Conservation (phyloP, 2,888 invertebrate species). For the Acronicta aceris region DNA sequence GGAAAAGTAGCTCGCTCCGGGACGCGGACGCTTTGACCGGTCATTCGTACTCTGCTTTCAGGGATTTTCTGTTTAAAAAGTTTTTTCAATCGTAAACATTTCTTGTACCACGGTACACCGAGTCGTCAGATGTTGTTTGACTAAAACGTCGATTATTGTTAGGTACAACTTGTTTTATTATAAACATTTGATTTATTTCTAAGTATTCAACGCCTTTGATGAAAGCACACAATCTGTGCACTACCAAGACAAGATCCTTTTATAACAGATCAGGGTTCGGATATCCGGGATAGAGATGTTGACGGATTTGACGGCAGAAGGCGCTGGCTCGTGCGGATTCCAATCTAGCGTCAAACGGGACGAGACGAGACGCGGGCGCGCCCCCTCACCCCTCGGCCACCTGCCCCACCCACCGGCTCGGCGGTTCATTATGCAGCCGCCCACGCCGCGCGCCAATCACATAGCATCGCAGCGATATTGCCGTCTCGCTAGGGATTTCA, state of each 20-base stretch:
- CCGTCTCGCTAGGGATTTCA: slow-evolving; percentile 81
- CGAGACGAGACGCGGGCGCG: slow-evolving; percentile 58
- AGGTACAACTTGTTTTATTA: slow-evolving; percentile 16
- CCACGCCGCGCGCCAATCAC: slow-evolving; percentile 86
- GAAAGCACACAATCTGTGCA: slow-evolving; percentile 20
- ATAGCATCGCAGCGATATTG: slow-evolving; percentile 84
- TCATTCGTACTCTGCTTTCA: slow-evolving; percentile 66
- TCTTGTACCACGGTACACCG: slow-evolving; percentile 40
- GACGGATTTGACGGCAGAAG: slow-evolving; percentile 75
- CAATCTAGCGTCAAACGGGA: slow-evolving; percentile 76
- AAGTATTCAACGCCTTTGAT: slow-evolving; percentile 17
- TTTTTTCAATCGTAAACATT: slow-evolving; percentile 55
- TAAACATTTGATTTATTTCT: slow-evolving; percentile 9
- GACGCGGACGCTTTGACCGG: slow-evolving; percentile 73
- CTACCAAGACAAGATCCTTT: slow-evolving; percentile 39
- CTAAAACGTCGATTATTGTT: slow-evolving; percentile 17
- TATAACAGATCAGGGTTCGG: slow-evolving; percentile 56
- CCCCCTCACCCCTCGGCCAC: slow-evolving; percentile 51
- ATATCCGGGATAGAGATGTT: slow-evolving; percentile 68
- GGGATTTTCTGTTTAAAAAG: slow-evolving; percentile 61
- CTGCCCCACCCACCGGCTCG: slow-evolving; percentile 63
- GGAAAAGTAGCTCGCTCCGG: slow-evolving; percentile 76
- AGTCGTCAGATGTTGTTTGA: slow-evolving; percentile 40
- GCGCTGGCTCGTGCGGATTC: slow-evolving; percentile 77
- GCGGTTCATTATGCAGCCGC: slow-evolving; percentile 87